Percentiles rank a stretch among this genome's conserved stretches.
These are phyloP conservation scores for Mesocentrotus franciscanus DNA, from an alignment of 53 echinoderm and acorn worm genomes.

Conservation along the genomic window DNA sequence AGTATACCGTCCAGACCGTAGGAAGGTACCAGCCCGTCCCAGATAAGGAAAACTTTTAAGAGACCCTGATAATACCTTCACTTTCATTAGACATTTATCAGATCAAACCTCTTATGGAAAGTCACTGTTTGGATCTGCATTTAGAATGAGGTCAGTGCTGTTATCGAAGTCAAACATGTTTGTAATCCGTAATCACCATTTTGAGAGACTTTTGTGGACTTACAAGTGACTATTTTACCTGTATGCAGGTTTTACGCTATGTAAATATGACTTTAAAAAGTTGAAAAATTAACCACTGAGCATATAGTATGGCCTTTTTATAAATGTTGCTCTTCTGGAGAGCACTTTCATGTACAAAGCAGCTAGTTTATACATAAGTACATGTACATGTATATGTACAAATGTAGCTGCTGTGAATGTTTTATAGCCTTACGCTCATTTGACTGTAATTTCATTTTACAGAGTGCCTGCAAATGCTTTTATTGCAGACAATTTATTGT, in stretches of 20 bases:
- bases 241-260: neutral
- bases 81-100: neutral
- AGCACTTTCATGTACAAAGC: too few species aligned
- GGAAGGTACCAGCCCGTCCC: conserved; percentile 76
- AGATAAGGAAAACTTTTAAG: conserved; percentile 80
- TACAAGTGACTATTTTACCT: neutral
- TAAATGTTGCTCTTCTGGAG: neutral
- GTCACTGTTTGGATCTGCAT: neutral
- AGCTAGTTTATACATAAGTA: too few species aligned
- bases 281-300: too few species aligned
- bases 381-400: too few species aligned
- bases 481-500: too few species aligned
- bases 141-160: neutral
- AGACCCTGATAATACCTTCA: neutral
- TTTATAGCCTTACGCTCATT: too few species aligned
- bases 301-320: neutral
- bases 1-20: conserved; percentile 65
- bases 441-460: too few species aligned
- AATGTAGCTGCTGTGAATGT: too few species aligned
- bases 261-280: neutral
- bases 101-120: neutral
- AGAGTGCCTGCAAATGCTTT: too few species aligned
- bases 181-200: neutral
- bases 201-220: neutral
- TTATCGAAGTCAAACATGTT: neutral